Conservation (phyloP, 2,888 invertebrate genomes). For the Julus scandinavius region DNA sequence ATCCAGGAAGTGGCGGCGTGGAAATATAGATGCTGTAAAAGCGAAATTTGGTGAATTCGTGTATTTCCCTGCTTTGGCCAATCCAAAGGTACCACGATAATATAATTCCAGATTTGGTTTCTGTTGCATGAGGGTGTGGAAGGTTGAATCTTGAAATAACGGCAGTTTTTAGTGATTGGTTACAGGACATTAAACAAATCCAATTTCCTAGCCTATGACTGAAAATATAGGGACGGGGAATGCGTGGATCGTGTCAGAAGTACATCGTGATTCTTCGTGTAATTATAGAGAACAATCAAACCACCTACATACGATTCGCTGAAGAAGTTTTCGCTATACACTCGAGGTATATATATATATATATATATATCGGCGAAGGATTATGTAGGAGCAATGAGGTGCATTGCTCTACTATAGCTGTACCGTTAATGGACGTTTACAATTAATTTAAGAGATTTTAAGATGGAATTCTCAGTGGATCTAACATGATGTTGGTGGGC, state of each 20-base stretch:
- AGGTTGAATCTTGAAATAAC: conserved; percentile 35
- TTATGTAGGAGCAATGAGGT: not conserved
- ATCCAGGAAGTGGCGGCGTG: conserved; percentile 6
- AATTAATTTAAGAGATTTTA: conserved; percentile 37
- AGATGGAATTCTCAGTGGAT: not conserved
- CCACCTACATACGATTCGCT: not conserved
- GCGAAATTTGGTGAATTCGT: conserved; percentile 22
- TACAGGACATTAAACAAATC: conserved; percentile 39
- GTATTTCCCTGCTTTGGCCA: not conserved
- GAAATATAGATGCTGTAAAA: conserved; percentile 27
- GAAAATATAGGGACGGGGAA: not conserved
- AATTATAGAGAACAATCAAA: conserved; percentile 42
- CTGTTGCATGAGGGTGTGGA: conserved; percentile 32
- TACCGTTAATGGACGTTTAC: conserved; percentile 28
- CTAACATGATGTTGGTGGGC: not conserved
- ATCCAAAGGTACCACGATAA: not conserved
- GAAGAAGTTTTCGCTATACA: not conserved
- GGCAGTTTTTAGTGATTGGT: conserved; percentile 42
- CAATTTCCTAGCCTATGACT: conserved; percentile 32
- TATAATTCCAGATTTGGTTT: conserved; percentile 31
- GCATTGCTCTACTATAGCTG: not conserved
- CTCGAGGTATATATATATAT: too few relatives aligned
- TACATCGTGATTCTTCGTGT: conserved; percentile 37
- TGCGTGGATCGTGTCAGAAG: conserved; percentile 9
- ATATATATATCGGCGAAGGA: not conserved